phyloP scores from a whole-genome alignment of 2,888 invertebrate genomes.

The Aphidoletes aphidimyza region DNA sequence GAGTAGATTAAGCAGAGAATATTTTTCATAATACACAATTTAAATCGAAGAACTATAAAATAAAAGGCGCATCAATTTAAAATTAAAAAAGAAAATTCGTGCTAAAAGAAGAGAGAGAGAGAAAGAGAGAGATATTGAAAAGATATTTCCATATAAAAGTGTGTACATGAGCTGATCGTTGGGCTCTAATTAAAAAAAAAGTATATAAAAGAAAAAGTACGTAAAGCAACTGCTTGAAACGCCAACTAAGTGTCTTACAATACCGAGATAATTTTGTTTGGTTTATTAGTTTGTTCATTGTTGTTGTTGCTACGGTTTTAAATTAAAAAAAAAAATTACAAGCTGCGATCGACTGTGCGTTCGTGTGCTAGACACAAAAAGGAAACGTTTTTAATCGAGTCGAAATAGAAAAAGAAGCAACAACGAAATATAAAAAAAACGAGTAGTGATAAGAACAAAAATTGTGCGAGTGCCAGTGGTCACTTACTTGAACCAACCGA shows the following conservation, averaged over 20 bases:
- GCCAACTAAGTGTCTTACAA: slow-evolving; percentile 40
- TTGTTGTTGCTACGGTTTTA: not conserved
- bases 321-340: not conserved
- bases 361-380: not conserved
- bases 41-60: not conserved
- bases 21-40: not conserved
- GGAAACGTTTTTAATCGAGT: not conserved
- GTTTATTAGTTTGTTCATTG: slow-evolving; percentile 35
- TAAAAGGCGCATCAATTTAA: not conserved
- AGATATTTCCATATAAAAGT: not conserved
- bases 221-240: slow-evolving; percentile 19
- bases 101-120: not conserved
- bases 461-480: not conserved
- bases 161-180: not conserved
- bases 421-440: not conserved
- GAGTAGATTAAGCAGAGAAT: slow-evolving; percentile 45
- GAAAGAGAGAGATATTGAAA: not conserved
- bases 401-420: not conserved
- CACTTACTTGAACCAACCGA: slow-evolving; percentile 2
- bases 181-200: not conserved
- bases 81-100: not conserved
- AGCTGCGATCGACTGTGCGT: not conserved
- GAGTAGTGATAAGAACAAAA: not conserved
- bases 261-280: slow-evolving; percentile 22
- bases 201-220: not conserved